These are phyloP conservation scores for Kryptopterus vitreolus DNA, from an alignment of 2,797 vertebrate genomes.

Conservation along the genomic window DNA sequence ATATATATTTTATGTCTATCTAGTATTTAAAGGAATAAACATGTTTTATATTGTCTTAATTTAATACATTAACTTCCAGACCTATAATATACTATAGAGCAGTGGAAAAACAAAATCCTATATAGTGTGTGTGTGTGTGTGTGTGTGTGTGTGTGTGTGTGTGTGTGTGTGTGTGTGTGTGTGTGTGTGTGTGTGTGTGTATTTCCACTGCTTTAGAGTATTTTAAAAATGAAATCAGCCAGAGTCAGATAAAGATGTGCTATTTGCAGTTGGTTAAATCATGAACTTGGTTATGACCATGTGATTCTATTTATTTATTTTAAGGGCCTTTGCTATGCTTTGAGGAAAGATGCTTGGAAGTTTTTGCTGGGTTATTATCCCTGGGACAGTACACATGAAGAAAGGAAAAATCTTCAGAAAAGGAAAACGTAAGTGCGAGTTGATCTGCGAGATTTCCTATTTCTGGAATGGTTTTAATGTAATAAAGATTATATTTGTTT, in stretches of 20 bases:
- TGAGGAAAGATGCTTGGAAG: constrained; percentile 93
- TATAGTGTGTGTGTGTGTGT: too few relatives aligned
- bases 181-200: too few relatives aligned
- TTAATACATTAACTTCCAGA: neutral
- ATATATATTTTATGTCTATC: neutral
- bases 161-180: too few relatives aligned
- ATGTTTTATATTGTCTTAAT: neutral
- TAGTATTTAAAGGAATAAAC: neutral
- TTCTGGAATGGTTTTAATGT: neutral
- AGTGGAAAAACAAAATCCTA: too few relatives aligned
- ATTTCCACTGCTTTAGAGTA: too few relatives aligned
- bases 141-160: too few relatives aligned
- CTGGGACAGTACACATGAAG: constrained; percentile 89
- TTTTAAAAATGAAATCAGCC: neutral
- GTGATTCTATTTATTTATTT: too few relatives aligned
- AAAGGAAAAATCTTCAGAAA: constrained; percentile 84
- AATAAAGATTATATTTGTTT: constrained; percentile 31
- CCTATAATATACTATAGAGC: too few relatives aligned
- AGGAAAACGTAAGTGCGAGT: constrained; percentile 81
- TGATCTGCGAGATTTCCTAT: neutral
- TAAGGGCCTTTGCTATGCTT: constrained; percentile 86
- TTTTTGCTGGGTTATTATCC: constrained; percentile 90
- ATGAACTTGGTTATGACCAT: too few relatives aligned
- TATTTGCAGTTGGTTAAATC: too few relatives aligned
- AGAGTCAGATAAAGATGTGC: neutral